Percentiles rank a stretch among this genome's conserved stretches.
These are phyloP conservation scores for Halictus ligatus DNA, from an alignment of 2,888 invertebrate genomes.

Conservation along the genomic window DNA sequence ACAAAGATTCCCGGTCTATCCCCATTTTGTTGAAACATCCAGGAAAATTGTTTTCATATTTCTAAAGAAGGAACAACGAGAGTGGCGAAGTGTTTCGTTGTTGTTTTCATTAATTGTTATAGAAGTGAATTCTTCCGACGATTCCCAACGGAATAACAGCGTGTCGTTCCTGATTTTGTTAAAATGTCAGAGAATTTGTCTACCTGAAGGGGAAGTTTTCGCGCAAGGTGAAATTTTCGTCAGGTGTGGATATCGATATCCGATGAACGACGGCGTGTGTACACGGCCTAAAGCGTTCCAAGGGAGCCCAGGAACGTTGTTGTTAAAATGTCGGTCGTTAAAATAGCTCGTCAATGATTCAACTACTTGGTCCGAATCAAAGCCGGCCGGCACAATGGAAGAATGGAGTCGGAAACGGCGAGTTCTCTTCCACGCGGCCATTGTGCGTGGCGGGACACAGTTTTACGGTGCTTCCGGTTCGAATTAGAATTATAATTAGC, in stretches of 20 bases:
- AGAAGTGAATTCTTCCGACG: background rate
- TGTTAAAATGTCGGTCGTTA: constrained; percentile 2
- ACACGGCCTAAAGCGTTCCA: background rate
- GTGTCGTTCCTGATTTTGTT: background rate
- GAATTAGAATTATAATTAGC: constrained; percentile 11
- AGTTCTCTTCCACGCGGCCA: constrained; percentile 15
- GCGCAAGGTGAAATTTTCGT: background rate
- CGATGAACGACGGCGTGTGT: background rate
- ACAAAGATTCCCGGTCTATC: too few relatives aligned
- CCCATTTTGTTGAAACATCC: too few relatives aligned
- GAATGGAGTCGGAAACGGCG: constrained; percentile 35
- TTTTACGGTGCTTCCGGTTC: constrained; percentile 4
- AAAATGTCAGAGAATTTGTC: background rate
- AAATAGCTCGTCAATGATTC: constrained; percentile 3
- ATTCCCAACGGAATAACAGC: background rate
- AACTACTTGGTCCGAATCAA: background rate
- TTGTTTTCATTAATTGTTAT: too few relatives aligned
- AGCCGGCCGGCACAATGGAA: background rate
- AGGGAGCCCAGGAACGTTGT: background rate
- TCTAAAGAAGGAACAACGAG: too few relatives aligned
- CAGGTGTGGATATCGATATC: background rate
- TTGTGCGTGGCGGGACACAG: constrained; percentile 15
- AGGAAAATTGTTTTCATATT: too few relatives aligned
- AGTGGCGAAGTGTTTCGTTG: too few relatives aligned
- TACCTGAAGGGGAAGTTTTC: background rate